phyloP scores from a whole-genome alignment of 2,888 invertebrate species.

The Pollenia amentaria region DNA sequence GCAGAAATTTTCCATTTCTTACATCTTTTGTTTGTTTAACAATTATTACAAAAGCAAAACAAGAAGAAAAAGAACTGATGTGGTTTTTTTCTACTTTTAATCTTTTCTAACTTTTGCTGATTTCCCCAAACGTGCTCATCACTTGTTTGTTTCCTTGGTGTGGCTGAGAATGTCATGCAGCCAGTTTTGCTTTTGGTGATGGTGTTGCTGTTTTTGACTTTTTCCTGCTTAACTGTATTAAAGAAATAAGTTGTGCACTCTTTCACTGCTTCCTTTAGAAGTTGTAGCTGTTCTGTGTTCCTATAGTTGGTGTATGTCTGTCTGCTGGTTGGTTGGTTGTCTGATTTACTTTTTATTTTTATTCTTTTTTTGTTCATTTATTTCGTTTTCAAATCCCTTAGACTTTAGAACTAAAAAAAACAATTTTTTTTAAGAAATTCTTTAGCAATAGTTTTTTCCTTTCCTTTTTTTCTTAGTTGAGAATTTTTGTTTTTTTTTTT shows the following conservation, averaged over 20 bases:
- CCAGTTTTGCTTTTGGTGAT: background rate
- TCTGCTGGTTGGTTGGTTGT: conserved; percentile 51
- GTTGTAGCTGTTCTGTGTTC: background rate
- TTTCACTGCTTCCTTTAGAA: background rate
- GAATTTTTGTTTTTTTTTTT: conserved; percentile 1
- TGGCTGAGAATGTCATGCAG: background rate
- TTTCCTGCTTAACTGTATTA: background rate
- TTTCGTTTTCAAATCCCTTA: conserved; percentile 42
- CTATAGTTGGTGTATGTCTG: conserved; percentile 41
- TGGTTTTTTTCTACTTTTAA: conserved; percentile 12
- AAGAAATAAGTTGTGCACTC: background rate
- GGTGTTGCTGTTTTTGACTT: background rate
- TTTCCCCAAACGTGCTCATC: conserved; percentile 68
- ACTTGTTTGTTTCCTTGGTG: conserved; percentile 31
- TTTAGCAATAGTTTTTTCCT: conserved; percentile 21
- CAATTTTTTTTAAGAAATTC: background rate
- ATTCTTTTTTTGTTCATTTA: conserved; percentile 43
- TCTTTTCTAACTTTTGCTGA: conserved; percentile 56
- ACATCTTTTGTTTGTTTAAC: conserved; percentile 49
- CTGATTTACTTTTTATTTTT: conserved; percentile 65
- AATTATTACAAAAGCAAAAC: conserved; percentile 34
- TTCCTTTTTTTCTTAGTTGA: background rate
- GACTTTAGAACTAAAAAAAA: conserved; percentile 21
- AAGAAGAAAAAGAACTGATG: conserved; percentile 17
- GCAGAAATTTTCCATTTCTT: background rate